A percentile compares a stretch with the other conserved stretches of the same genome.
Conservation (phyloP, 2,797 vertebrate genomes). For the Cossypha caffra region DNA sequence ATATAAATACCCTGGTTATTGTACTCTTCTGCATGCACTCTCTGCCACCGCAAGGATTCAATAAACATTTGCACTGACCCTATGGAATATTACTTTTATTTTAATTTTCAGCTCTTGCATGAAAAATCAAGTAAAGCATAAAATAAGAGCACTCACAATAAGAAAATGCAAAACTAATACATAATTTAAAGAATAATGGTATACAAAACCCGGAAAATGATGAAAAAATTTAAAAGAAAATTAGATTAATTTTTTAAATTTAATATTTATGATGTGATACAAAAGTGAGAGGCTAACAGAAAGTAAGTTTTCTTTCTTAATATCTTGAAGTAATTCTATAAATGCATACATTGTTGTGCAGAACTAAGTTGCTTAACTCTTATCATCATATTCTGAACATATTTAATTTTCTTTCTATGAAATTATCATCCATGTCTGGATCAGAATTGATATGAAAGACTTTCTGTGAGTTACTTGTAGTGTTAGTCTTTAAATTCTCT, state of each 20-base stretch:
- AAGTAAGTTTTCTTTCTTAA: background rate
- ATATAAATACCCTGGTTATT: background rate
- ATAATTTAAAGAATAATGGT: background rate
- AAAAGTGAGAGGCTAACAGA: background rate
- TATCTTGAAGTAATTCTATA: background rate
- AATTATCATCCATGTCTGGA: background rate
- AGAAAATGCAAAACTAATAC: background rate
- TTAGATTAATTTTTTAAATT: background rate
- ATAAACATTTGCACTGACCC: background rate
- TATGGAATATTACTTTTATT: background rate
- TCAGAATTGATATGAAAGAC: background rate
- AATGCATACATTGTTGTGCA: background rate
- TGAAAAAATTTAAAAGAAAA: background rate
- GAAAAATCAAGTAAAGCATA: background rate
- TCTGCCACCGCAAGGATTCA: background rate
- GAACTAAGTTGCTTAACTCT: background rate
- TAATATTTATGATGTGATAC: background rate
- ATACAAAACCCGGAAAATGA: background rate
- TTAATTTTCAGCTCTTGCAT: background rate
- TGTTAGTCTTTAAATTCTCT: background rate
- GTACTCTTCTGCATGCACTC: background rate
- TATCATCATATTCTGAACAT: background rate
- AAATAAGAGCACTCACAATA: background rate
- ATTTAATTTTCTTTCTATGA: background rate
- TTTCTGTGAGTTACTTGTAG: background rate